These are phyloP conservation scores for Resseliella maxima DNA, from an alignment of 2,888 invertebrate species.

Conservation along the genomic window DNA sequence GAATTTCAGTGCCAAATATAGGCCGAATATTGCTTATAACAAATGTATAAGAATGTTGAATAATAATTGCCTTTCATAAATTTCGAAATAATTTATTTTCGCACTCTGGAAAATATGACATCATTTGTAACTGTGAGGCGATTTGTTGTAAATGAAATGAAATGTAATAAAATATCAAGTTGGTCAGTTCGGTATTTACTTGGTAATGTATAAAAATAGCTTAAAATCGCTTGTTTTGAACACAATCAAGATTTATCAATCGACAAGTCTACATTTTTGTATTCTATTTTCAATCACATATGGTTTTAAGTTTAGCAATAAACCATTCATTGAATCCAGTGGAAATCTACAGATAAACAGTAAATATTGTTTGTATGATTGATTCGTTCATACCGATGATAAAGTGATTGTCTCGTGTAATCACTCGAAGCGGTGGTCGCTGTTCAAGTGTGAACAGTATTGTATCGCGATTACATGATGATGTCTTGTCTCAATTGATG, in stretches of 20 bases:
- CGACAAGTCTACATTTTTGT: not conserved
- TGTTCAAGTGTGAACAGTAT: not conserved
- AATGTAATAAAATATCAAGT: too few relatives aligned
- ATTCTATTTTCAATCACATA: not conserved
- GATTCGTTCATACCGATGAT: not conserved
- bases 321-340: not conserved
- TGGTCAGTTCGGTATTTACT: too few relatives aligned
- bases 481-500: too few relatives aligned
- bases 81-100: constrained; percentile 42
- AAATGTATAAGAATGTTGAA: constrained; percentile 45
- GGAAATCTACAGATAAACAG: not conserved
- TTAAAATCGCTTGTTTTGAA: not conserved
- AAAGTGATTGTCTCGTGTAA: not conserved
- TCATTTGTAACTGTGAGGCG: not conserved
- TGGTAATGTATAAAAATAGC: not conserved
- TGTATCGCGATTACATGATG: not conserved
- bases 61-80: constrained; percentile 31
- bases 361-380: constrained; percentile 10
- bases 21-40: constrained; percentile 21
- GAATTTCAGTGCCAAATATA: not conserved
- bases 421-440: not conserved
- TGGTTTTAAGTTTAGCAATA: not conserved
- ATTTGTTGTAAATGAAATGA: too few relatives aligned
- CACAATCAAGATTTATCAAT: not conserved
- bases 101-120: constrained; percentile 38